Conservation (phyloP, 2,888 invertebrate species). For the Metellina segmentata region DNA sequence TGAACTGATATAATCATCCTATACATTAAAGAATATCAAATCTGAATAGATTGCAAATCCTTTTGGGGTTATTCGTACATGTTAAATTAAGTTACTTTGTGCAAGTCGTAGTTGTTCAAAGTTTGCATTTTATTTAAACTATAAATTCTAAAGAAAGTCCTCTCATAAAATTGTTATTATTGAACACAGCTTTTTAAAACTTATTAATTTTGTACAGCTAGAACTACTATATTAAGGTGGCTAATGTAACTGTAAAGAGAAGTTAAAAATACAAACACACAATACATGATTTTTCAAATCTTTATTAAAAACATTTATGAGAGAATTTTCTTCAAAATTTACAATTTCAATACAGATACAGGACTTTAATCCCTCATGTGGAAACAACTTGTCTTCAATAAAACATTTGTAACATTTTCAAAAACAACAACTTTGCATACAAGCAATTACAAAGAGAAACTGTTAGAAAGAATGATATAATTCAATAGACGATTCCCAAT, state of each 20-base stretch:
- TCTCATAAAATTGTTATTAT: constrained; percentile 63
- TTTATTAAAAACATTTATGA: constrained; percentile 73
- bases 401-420: background rate
- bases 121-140: background rate
- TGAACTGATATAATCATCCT: too few relatives aligned
- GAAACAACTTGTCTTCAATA: background rate
- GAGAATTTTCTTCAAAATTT: constrained; percentile 71
- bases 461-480: background rate
- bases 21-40: too few relatives aligned
- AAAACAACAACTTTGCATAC: background rate
- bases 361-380: background rate
- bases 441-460: background rate
- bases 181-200: background rate
- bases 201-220: background rate
- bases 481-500: background rate
- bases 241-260: constrained; percentile 16
- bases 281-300: constrained; percentile 29
- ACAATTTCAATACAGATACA: constrained; percentile 10
- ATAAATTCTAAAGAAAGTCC: constrained; percentile 57
- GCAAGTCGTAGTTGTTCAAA: too few relatives aligned
- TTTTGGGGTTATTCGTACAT: too few relatives aligned
- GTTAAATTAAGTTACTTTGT: too few relatives aligned
- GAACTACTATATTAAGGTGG: background rate
- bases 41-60: too few relatives aligned
- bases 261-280: constrained; percentile 22